Base-by-base conservation (phyloP, 2,797 vertebrate genomes). In the Rousettus madagascariensis region DNA sequence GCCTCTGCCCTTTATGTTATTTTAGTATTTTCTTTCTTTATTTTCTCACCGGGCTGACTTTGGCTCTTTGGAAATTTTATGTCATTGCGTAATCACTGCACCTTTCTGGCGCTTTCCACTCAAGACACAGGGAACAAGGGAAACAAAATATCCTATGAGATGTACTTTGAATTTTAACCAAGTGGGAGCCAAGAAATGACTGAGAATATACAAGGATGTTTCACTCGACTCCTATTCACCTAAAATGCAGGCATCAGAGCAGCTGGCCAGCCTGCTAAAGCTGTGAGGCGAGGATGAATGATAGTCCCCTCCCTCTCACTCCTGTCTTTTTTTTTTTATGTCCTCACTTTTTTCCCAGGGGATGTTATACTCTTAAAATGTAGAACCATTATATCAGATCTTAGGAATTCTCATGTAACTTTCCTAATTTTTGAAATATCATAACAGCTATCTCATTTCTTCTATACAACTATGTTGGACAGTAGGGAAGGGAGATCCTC, bases 1-100 rank as follows among this genome's bases (percentile, higher is more conserved):
- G 41, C 93, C 95, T 96, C 77, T 83, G 38, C 68, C 97, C 97
- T 94, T 88, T 57, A 53, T 98, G 94, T 96, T 97, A 95, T 97
- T 97, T 96, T 95, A 97, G 91, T 51, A 88, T 97, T 97, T 97
- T 97, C 98, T 96, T 96, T 95, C 91, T 78, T 97, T 97, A 82
- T 86, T 97, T 97, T 97, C 94, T 94, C 96, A 94, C 91, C 19
- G 10, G 53, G 87, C 9, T 61, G 89, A 95, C 59, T 96, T 94
- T 95, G 97, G 95, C 83, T 93, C 94, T 71, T 95, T 91, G 96
- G 96, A 94, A 97, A 65, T 4, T 0, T 86, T 95, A 94, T 74
- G 69, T 96, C 96, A 96, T 79, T 90, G 75, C 46, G 61, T 78
- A 97, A 91, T 96, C 66, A 43, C 22, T 87, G 57, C 4, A 95